Conservation (phyloP, 2,888 invertebrate species). For the Agrotis puta region DNA sequence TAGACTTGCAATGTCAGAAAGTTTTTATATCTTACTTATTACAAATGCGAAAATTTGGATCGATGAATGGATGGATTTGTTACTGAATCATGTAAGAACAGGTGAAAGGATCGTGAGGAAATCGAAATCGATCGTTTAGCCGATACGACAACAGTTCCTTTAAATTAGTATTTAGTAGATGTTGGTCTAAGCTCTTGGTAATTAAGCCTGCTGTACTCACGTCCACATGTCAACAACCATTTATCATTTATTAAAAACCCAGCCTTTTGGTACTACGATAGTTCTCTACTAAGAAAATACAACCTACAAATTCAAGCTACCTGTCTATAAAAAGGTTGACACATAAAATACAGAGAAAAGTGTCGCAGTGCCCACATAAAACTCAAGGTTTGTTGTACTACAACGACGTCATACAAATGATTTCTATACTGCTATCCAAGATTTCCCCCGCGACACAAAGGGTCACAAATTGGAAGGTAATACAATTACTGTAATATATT, state of each 20-base stretch:
- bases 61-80: no score
- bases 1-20: neutral
- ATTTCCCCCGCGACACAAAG: slow-evolving; percentile 60
- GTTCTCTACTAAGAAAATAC: neutral
- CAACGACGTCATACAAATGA: slow-evolving; percentile 52
- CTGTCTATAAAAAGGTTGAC: neutral
- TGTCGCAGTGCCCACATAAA: slow-evolving; percentile 35
- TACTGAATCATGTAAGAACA: no score
- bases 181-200: no score
- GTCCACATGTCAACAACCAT: neutral
- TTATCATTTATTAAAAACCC: neutral
- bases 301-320: neutral
- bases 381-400: slow-evolving; percentile 20
- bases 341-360: slow-evolving; percentile 31
- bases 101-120: no score
- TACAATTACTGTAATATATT: slow-evolving; percentile 51
- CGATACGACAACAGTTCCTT: no score
- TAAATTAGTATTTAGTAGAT: no score
- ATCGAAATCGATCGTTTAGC: no score
- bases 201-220: no score
- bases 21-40: neutral
- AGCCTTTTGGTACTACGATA: neutral
- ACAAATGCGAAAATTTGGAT: no score
- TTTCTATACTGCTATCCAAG: slow-evolving; percentile 43
- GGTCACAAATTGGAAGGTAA: slow-evolving; percentile 59